Evolutionary conservation across 1,140 invertebrate genomes (phyloP).

Genomic region (Drosophila ficusphila): DNA sequence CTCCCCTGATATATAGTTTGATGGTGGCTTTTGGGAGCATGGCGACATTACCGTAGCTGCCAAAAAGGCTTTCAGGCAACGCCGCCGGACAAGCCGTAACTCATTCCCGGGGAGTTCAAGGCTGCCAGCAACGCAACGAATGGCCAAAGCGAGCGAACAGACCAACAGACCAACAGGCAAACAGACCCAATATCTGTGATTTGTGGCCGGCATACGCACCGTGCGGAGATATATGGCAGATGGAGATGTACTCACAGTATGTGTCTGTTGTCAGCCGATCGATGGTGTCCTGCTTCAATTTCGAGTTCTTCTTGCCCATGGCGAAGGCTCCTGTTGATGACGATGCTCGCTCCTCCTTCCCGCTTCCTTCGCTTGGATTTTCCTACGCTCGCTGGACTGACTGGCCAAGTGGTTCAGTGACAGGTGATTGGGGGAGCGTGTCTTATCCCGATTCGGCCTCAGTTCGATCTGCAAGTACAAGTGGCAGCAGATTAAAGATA

Average conservation of each 20-base stretch:
- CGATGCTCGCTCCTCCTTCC: neutral
- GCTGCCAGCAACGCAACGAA: slow-evolving; percentile 36
- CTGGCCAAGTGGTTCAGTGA: slow-evolving; percentile 27
- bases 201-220: slow-evolving; percentile 17
- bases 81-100: slow-evolving; percentile 38
- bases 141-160: no score
- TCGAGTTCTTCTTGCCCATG: slow-evolving; percentile 96
- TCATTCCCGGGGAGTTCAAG: slow-evolving; percentile 64
- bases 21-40: neutral
- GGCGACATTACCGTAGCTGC: slow-evolving; percentile 40
- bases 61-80: slow-evolving; percentile 66
- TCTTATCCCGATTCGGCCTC: slow-evolving; percentile 56
- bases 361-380: neutral
- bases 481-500: slow-evolving; percentile 59
- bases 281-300: slow-evolving; percentile 96
- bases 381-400: neutral
- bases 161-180: no score
- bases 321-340: slow-evolving; percentile 35
- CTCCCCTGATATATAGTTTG: slow-evolving; percentile 26
- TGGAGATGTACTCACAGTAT: slow-evolving; percentile 91
- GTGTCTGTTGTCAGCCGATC: slow-evolving; percentile 94
- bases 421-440: slow-evolving; percentile 67
- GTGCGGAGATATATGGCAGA: neutral
- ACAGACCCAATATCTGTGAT: no score
- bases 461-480: slow-evolving; percentile 67